A percentile compares a stretch with the other conserved stretches of the same genome.
These are phyloP conservation scores for Noturus placidus DNA, from an alignment of 2,113 vertebrate species.

Conservation along the genomic window DNA sequence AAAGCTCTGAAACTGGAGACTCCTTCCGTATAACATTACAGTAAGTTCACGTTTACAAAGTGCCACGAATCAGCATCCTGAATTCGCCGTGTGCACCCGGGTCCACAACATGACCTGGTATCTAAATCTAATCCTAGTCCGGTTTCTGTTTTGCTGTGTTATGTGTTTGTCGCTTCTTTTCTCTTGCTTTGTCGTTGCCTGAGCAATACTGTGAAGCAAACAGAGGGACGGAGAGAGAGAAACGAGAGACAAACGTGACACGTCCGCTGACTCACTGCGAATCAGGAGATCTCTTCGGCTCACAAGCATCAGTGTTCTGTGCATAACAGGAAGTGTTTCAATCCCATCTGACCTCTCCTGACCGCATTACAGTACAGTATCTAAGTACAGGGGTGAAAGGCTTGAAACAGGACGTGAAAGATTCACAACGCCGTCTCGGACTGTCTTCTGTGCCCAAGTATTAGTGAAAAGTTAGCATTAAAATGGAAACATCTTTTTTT, in stretches of 20 bases:
- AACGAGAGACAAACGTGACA: neutral
- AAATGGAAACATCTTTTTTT: neutral
- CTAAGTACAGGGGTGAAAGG: neutral
- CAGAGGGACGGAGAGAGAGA: neutral
- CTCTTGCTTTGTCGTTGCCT: neutral
- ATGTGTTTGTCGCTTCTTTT: neutral
- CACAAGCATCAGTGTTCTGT: neutral
- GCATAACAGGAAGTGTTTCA: conserved; percentile 30
- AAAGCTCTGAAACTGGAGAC: no score
- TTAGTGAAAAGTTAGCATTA: neutral
- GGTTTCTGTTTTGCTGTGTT: neutral
- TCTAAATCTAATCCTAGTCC: neutral
- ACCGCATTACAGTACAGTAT: neutral
- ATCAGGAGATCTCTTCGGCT: conserved; percentile 13
- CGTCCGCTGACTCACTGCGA: neutral
- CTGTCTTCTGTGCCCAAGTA: neutral
- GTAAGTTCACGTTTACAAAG: neutral
- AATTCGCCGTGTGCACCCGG: no score
- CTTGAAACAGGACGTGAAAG: neutral
- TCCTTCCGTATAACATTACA: neutral
- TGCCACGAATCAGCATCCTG: no score
- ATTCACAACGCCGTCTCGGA: neutral
- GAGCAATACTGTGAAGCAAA: neutral
- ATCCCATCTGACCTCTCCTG: conserved; percentile 33
- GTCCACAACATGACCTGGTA: no score